A percentile compares a stretch with the other conserved stretches of the same genome.
phyloP scores from a whole-genome alignment of 2,888 invertebrate genomes.

The Pyrrhopygopsis socrates region DNA sequence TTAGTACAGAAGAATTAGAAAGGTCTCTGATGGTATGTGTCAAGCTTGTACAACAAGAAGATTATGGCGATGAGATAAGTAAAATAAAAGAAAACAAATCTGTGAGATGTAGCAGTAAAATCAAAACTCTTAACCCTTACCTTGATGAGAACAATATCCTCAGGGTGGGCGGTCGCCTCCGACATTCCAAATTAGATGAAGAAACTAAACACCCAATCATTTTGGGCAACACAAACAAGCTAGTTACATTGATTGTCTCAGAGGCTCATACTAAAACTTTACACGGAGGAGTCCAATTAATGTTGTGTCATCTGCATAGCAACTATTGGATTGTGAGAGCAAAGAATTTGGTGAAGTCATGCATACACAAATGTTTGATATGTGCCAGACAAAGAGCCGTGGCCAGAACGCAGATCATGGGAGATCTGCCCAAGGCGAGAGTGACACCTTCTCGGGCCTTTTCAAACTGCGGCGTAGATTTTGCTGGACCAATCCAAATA shows the following conservation, averaged over 20 bases:
- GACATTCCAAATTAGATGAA: slow-evolving; percentile 48
- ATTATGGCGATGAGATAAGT: not conserved
- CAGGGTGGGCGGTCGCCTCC: slow-evolving; percentile 78
- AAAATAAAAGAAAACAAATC: not conserved
- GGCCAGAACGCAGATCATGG: too few species aligned
- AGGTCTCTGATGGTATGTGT: too few species aligned
- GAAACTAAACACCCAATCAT: slow-evolving; percentile 36
- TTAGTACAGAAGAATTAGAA: too few species aligned
- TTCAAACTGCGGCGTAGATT: too few species aligned
- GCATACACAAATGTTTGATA: too few species aligned
- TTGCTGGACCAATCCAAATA: too few species aligned
- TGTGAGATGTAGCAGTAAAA: not conserved
- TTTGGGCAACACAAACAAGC: slow-evolving; percentile 58
- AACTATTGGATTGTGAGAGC: slow-evolving; percentile 78
- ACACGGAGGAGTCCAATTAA: slow-evolving; percentile 57
- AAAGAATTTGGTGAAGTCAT: too few species aligned
- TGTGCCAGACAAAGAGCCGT: too few species aligned
- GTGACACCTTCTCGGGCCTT: too few species aligned
- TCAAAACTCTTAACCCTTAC: slow-evolving; percentile 68
- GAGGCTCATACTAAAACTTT: slow-evolving; percentile 75
- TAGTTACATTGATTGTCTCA: slow-evolving; percentile 67
- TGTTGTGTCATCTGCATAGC: slow-evolving; percentile 56
- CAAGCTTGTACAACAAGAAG: too few species aligned
- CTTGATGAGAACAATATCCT: slow-evolving; percentile 61
- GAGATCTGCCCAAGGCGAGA: too few species aligned